These are phyloP conservation scores for Drosophila ogumai DNA, from an alignment of 1,140 invertebrate species.

Conservation along the genomic window DNA sequence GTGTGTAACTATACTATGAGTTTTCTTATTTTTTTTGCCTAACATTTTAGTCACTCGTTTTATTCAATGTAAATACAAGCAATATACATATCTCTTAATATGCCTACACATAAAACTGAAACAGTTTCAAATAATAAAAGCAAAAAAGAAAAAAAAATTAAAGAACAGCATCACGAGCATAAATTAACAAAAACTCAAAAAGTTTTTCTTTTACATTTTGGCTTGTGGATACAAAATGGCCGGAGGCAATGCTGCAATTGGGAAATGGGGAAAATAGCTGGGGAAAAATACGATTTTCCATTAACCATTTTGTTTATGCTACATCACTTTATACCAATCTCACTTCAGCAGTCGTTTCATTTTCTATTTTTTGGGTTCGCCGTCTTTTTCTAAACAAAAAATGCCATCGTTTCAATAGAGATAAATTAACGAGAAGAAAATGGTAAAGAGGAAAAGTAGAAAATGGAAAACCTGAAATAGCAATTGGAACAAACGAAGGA, in stretches of 20 bases:
- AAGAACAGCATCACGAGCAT: slow-evolving; percentile 13
- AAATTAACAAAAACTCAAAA: slow-evolving; percentile 31
- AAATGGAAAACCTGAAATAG: not conserved
- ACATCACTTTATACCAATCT: slow-evolving; percentile 7
- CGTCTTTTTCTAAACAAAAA: slow-evolving; percentile 60
- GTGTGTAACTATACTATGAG: slow-evolving; percentile 31
- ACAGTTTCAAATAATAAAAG: slow-evolving; percentile 45
- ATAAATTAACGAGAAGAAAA: slow-evolving; percentile 60
- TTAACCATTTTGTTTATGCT: slow-evolving; percentile 58
- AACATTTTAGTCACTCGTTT: slow-evolving; percentile 27
- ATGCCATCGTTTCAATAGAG: slow-evolving; percentile 65
- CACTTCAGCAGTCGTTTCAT: slow-evolving; percentile 4
- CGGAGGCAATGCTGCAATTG: slow-evolving; percentile 23
- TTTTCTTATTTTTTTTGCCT: slow-evolving; percentile 7
- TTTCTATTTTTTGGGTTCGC: not conserved
- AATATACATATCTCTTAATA: slow-evolving; percentile 18
- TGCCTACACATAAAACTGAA: slow-evolving; percentile 17
- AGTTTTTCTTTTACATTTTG: slow-evolving; percentile 2
- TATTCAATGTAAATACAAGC: slow-evolving; percentile 38
- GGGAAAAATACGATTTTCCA: slow-evolving; percentile 31
- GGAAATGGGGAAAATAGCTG: slow-evolving; percentile 24
- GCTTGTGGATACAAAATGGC: slow-evolving; percentile 38
- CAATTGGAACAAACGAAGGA: not conserved
- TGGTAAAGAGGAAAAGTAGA: not conserved
- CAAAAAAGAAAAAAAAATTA: slow-evolving; percentile 18